These are phyloP conservation scores for Apamea crenata DNA, from an alignment of 2,888 invertebrate genomes.

Conservation along the genomic window DNA sequence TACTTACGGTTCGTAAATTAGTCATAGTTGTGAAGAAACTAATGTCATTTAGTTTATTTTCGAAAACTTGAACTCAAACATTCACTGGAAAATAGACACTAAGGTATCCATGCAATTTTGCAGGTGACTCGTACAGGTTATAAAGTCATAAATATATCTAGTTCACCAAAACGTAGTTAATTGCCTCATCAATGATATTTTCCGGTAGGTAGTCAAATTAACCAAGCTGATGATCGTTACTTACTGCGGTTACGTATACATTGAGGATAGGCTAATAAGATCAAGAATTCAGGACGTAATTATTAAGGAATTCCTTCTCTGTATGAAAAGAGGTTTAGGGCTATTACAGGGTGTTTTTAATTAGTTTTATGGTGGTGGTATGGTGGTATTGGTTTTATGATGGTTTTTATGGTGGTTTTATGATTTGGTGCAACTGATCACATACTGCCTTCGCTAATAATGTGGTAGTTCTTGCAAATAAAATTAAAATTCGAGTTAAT, in stretches of 20 bases:
- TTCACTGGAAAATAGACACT: too few species aligned
- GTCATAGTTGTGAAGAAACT: too few species aligned
- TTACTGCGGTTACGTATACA: neutral
- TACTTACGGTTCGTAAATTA: too few species aligned
- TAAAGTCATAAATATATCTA: neutral
- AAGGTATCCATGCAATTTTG: too few species aligned
- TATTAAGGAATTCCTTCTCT: neutral
- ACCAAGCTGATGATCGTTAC: neutral
- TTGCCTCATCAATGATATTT: neutral
- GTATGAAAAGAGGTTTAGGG: neutral
- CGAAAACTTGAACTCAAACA: too few species aligned
- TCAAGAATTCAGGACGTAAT: neutral
- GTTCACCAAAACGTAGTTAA: neutral
- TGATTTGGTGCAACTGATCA: too few species aligned
- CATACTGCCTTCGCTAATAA: neutral
- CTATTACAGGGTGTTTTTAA: neutral
- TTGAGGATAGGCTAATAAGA: neutral
- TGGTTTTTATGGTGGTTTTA: too few species aligned
- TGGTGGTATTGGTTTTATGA: too few species aligned
- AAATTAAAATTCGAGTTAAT: neutral
- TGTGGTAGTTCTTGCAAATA: neutral
- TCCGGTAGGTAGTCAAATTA: too few species aligned
- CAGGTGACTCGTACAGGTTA: neutral
- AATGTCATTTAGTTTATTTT: too few species aligned
- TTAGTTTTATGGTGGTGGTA: neutral